phyloP scores from a whole-genome alignment of 1,140 invertebrate genomes.

The Heterodera schachtii region DNA sequence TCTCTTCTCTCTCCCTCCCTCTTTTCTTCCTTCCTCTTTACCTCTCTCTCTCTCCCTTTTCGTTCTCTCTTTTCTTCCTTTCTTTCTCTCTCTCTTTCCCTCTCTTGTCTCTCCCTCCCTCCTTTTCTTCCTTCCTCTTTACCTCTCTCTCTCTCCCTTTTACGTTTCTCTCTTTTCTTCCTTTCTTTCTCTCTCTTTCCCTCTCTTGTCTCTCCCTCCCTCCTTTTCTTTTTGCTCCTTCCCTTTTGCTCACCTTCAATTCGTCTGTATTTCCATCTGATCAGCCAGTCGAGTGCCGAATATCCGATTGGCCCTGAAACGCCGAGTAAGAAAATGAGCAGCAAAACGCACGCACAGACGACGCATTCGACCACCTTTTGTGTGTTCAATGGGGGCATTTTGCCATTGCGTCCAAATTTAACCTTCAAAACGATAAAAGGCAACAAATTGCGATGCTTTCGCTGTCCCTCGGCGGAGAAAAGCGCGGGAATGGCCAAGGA shows the following conservation, averaged over 20 bases:
- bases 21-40: too few species aligned
- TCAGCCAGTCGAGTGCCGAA: conserved; percentile 6
- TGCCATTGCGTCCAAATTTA: background rate
- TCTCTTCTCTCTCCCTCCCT: too few species aligned
- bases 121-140: too few species aligned
- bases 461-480: conserved; percentile 2
- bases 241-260: conserved; percentile 20
- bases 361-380: conserved; percentile 5
- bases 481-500: conserved; percentile 15
- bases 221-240: too few species aligned
- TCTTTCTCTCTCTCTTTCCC: too few species aligned
- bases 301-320: conserved; percentile 22
- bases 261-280: conserved; percentile 26
- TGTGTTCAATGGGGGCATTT: background rate
- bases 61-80: too few species aligned
- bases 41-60: too few species aligned
- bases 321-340: conserved; percentile 16
- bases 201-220: too few species aligned
- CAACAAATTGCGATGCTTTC: conserved; percentile 16
- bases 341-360: conserved; percentile 14
- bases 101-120: too few species aligned
- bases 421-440: conserved; percentile 27
- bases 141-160: too few species aligned
- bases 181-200: too few species aligned
- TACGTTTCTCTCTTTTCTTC: too few species aligned